A percentile compares a stretch with the other conserved stretches of the same genome.
phyloP scores from a whole-genome alignment of 92 coral and sea anemone genomes.

The Diadumene lineata region DNA sequence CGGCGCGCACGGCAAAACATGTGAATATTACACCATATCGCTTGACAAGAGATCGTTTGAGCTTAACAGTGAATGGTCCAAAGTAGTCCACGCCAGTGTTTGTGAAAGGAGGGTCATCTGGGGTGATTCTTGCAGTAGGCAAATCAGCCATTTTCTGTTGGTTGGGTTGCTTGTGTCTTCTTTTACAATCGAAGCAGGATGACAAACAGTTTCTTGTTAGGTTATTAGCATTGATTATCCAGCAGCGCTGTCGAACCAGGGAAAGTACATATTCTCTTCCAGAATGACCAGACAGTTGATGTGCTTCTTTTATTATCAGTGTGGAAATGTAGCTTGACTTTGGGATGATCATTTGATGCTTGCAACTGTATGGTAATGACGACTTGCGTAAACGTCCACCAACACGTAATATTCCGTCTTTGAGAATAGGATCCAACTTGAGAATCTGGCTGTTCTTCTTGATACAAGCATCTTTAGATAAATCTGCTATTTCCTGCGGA shows the following conservation, averaged over 20 bases:
- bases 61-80: slow-evolving; percentile 5
- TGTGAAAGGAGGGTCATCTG: slow-evolving; percentile 18
- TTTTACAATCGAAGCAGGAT: slow-evolving; percentile 21
- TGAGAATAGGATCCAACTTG: slow-evolving; percentile 20
- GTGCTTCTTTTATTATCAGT: slow-evolving; percentile 25
- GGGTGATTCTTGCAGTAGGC: background rate
- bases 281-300: slow-evolving; percentile 44
- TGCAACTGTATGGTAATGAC: slow-evolving; percentile 20
- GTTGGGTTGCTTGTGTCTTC: slow-evolving; percentile 16
- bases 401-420: slow-evolving; percentile 34
- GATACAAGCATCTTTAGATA: slow-evolving; percentile 1
- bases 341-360: slow-evolving; percentile 47
- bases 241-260: slow-evolving; percentile 24
- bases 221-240: slow-evolving; percentile 33
- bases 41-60: background rate
- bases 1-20: slow-evolving; percentile 10
- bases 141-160: slow-evolving; percentile 42
- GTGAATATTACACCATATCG: slow-evolving; percentile 11
- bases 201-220: slow-evolving; percentile 23
- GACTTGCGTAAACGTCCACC: slow-evolving; percentile 51
- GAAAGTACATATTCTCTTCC: slow-evolving; percentile 48
- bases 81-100: slow-evolving; percentile 6
- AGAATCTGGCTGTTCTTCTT: slow-evolving; percentile 7
- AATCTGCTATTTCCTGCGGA: slow-evolving; percentile 3
- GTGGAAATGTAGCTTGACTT: slow-evolving; percentile 14